A percentile compares a stretch with the other conserved stretches of the same genome.
Evolutionary conservation across 1,140 invertebrate genomes (phyloP).

Genomic region (Archegozetes longisetosus): DNA sequence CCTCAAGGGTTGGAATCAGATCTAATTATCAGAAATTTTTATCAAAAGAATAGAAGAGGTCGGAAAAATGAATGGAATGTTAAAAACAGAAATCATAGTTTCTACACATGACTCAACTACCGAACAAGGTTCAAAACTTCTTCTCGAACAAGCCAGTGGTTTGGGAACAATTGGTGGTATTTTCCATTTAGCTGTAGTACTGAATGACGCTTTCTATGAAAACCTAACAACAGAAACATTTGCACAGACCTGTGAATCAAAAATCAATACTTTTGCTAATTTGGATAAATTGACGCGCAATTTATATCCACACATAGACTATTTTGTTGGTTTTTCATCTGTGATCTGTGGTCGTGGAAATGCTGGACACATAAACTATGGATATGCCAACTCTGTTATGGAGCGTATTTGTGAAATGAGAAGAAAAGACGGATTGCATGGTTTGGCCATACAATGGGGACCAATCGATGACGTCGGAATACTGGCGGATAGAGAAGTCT

Average conservation of each 20-base stretch:
- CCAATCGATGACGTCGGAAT: constrained; percentile 91
- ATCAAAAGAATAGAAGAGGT: constrained; percentile 39
- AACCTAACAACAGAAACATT: constrained; percentile 66
- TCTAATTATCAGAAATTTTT: constrained; percentile 55
- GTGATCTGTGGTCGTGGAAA: constrained; percentile 86
- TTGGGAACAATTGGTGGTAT: constrained; percentile 67
- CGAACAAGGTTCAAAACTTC: constrained; percentile 44
- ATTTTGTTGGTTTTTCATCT: constrained; percentile 89
- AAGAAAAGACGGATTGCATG: constrained; percentile 42
- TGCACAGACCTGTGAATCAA: constrained; percentile 40
- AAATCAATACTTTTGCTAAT: constrained; percentile 46
- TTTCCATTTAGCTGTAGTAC: constrained; percentile 74
- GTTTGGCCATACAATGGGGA: constrained; percentile 86
- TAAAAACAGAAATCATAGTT: constrained; percentile 44
- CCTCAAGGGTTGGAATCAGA: constrained; percentile 58
- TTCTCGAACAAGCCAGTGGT: constrained; percentile 49
- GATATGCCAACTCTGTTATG: constrained; percentile 86
- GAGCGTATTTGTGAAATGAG: constrained; percentile 51
- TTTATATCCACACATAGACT: constrained; percentile 57
- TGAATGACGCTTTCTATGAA: constrained; percentile 71
- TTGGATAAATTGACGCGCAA: constrained; percentile 54
- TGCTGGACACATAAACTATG: constrained; percentile 84
- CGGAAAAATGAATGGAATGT: constrained; percentile 33
- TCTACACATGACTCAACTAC: constrained; percentile 48
- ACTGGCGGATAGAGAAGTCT: constrained; percentile 62